Conservation (phyloP, 2,888 invertebrate genomes). For the Noctua janthe region DNA sequence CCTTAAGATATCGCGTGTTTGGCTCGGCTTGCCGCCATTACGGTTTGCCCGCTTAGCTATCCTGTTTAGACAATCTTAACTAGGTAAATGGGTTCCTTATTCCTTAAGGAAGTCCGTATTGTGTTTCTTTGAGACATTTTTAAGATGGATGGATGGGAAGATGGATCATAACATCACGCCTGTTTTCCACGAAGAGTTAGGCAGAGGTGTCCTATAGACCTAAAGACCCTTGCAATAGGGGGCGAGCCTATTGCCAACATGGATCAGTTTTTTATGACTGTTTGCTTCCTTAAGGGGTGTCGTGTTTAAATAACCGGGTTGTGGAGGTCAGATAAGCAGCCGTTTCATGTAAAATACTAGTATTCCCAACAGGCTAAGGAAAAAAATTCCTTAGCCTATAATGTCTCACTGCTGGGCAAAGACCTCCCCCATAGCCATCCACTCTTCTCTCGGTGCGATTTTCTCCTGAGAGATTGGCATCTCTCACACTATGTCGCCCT, state of each 20-base stretch:
- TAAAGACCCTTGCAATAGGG: not conserved
- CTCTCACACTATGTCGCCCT: too few species aligned
- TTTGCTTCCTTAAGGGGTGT: not conserved
- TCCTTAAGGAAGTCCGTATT: slow-evolving; percentile 41
- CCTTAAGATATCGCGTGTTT: slow-evolving; percentile 62
- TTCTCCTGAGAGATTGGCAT: too few species aligned
- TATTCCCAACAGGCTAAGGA: too few species aligned
- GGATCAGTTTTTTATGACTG: not conserved
- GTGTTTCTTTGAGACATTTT: not conserved
- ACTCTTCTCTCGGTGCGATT: too few species aligned
- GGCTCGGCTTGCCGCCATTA: slow-evolving; percentile 23
- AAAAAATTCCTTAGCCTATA: too few species aligned
- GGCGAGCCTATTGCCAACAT: not conserved
- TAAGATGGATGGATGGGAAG: slow-evolving; percentile 4
- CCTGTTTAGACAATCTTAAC: slow-evolving; percentile 63
- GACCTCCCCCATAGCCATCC: too few species aligned
- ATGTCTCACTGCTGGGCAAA: too few species aligned
- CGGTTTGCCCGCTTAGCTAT: slow-evolving; percentile 24
- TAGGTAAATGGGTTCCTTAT: slow-evolving; percentile 51
- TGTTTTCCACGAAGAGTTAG: not conserved
- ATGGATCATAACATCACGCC: not conserved
- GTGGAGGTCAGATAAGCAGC: too few species aligned
- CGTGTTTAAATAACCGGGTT: not conserved
- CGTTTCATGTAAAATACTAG: not conserved
- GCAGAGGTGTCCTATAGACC: not conserved